Conservation (phyloP, 2,797 vertebrate species). For the Onychomys arenicola region DNA sequence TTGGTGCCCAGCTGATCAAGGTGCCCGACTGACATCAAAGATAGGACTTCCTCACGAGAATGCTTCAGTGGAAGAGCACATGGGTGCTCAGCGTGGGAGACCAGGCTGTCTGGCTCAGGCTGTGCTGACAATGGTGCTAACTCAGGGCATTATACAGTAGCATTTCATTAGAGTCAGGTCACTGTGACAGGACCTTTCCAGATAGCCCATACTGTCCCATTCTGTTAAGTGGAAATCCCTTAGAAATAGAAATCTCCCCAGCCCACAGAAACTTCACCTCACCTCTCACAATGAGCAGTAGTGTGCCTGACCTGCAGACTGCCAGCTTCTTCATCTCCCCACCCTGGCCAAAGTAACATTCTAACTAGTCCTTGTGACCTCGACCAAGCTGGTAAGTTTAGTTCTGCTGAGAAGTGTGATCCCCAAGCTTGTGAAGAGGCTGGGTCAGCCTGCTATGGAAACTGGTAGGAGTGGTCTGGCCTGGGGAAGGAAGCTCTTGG, state of each 20-base stretch:
- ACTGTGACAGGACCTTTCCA: neutral
- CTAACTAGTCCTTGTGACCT: neutral
- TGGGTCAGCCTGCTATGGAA: neutral
- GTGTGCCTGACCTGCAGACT: neutral
- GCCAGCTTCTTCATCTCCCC: neutral
- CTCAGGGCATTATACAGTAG: neutral
- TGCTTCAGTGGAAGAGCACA: neutral
- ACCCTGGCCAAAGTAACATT: neutral
- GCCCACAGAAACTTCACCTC: neutral
- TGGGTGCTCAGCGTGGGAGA: neutral
- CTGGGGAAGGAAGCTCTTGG: neutral
- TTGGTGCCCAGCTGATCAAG: neutral
- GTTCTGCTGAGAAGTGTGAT: neutral
- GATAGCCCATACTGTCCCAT: no score
- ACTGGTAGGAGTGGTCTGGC: no score
- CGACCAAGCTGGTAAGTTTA: neutral
- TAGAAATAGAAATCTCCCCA: neutral
- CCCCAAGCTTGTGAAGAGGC: neutral
- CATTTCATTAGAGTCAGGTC: neutral
- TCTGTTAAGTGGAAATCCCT: neutral
- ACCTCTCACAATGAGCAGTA: rapidly evolving
- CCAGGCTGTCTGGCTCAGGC: neutral
- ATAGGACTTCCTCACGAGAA: neutral
- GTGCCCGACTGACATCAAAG: neutral
- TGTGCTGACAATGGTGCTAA: neutral